Evolutionary conservation across 37 sponge, comb jelly and placozoan species (phyloP).

Genomic region (Mnemiopsis leidyi): DNA sequence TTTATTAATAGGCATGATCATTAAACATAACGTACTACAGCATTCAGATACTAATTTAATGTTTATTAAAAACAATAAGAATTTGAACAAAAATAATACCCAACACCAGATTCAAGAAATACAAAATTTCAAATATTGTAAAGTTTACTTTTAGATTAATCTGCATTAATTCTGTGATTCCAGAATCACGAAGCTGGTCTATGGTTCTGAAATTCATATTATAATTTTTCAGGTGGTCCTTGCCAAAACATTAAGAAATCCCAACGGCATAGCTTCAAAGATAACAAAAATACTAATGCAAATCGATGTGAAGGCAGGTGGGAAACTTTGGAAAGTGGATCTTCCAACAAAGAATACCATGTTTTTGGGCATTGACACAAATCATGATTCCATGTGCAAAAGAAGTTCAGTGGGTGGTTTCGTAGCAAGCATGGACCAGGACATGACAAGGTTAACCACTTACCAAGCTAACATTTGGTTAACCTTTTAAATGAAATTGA

Average conservation of each 20-base stretch:
- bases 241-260: not conserved
- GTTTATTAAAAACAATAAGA: too few species aligned
- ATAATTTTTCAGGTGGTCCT: not conserved
- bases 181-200: too few species aligned
- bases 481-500: not conserved
- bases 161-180: too few species aligned
- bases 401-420: not conserved
- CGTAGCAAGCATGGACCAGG: not conserved
- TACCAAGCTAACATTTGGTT: not conserved
- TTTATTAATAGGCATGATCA: too few species aligned
- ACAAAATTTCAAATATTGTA: too few species aligned
- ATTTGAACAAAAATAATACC: too few species aligned
- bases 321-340: not conserved
- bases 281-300: not conserved
- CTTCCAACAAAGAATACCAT: not conserved
- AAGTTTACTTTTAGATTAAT: too few species aligned
- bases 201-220: too few species aligned
- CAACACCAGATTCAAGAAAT: too few species aligned
- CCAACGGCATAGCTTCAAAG: not conserved
- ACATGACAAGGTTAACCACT: not conserved
- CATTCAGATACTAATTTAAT: too few species aligned
- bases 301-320: not conserved
- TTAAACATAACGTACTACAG: too few species aligned
- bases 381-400: not conserved
- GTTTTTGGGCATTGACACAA: not conserved